Conservation (phyloP, 1,140 invertebrate genomes). For the Oscheius sp. region DNA sequence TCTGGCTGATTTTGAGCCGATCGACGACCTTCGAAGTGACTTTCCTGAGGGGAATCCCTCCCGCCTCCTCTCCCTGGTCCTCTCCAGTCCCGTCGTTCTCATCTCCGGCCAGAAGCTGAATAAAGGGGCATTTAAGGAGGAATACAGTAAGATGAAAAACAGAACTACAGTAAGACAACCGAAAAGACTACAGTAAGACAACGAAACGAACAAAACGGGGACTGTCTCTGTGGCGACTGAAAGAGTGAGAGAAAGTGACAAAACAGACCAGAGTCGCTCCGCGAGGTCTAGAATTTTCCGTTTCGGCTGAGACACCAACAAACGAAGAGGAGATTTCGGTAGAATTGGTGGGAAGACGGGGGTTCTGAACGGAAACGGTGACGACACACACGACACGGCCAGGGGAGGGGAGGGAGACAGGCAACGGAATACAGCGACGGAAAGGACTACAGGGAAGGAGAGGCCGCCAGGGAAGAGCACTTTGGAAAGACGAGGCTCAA, state of each 20-base stretch:
- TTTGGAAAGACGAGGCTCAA: no score
- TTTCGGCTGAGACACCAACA: background rate
- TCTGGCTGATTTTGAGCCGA: constrained; percentile 53
- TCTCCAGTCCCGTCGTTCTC: constrained; percentile 8
- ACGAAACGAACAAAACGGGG: no score
- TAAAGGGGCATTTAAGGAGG: background rate
- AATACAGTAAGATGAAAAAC: background rate
- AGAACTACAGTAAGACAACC: background rate
- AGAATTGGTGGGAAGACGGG: no score
- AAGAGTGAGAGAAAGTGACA: background rate
- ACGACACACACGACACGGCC: background rate
- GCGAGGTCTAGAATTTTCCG: background rate
- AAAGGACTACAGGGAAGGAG: no score
- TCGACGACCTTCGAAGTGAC: constrained; percentile 54
- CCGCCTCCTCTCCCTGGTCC: constrained; percentile 13
- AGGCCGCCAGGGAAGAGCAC: no score
- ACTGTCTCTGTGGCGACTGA: no score
- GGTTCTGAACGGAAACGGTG: background rate
- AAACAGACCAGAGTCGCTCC: background rate
- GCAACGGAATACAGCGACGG: no score
- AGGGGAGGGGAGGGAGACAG: no score
- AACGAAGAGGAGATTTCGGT: background rate
- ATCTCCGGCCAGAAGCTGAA: constrained; percentile 22
- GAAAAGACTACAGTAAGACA: background rate
- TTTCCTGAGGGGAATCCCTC: constrained; percentile 38